These are phyloP conservation scores for Pachymerium ferrugineum DNA, from an alignment of 2,888 invertebrate genomes.

Conservation along the genomic window DNA sequence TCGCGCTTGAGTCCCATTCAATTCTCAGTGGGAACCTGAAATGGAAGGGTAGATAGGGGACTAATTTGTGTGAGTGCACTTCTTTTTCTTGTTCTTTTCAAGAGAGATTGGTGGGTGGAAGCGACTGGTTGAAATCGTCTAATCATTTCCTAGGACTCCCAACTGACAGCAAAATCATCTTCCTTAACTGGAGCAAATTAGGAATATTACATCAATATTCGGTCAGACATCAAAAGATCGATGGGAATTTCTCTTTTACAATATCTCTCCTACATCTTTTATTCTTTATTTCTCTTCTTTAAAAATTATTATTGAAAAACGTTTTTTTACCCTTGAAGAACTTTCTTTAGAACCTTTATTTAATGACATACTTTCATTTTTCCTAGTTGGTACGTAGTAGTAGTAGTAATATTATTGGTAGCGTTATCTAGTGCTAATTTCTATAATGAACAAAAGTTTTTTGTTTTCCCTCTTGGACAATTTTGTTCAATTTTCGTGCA, in stretches of 20 bases:
- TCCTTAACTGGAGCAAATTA: not conserved
- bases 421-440: too few species aligned
- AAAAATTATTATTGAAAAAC: too few species aligned
- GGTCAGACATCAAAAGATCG: not conserved
- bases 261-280: too few species aligned
- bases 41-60: constrained; percentile 24
- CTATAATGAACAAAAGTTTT: too few species aligned
- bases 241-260: too few species aligned
- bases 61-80: constrained; percentile 24
- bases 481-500: not conserved
- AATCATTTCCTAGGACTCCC: constrained; percentile 20
- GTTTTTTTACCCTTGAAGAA: too few species aligned
- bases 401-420: too few species aligned
- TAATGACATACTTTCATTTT: too few species aligned
- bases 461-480: too few species aligned
- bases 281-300: too few species aligned
- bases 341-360: too few species aligned
- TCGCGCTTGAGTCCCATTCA: constrained; percentile 22
- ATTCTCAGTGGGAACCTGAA: constrained; percentile 12
- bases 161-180: constrained; percentile 18
- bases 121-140: not conserved
- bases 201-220: not conserved
- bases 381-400: too few species aligned
- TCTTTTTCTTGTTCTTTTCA: not conserved
- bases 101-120: not conserved